Evolutionary conservation across 2,113 vertebrate species (phyloP).

Genomic region (Otocyon megalotis): DNA sequence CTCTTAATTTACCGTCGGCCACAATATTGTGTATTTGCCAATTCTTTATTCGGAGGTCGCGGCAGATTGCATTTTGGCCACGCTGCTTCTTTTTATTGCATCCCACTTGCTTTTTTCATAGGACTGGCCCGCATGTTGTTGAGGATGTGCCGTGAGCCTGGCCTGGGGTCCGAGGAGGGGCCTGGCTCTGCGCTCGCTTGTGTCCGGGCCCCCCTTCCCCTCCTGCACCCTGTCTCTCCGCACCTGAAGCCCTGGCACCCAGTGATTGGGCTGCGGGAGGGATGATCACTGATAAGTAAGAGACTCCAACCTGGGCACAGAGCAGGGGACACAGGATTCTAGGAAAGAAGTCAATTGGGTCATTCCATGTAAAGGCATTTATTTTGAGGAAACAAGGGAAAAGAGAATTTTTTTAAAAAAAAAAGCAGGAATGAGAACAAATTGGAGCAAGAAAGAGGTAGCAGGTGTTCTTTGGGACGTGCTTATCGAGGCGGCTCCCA

Average conservation of each 20-base stretch:
- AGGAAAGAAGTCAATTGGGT: background rate
- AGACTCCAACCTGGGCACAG: background rate
- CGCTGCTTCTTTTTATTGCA: background rate
- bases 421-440: background rate
- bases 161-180: too few relatives aligned
- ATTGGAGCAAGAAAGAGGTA: background rate
- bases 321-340: background rate
- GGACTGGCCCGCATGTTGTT: background rate
- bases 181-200: too few relatives aligned
- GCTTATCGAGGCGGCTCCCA: background rate
- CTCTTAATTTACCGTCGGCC: background rate
- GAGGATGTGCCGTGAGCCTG: background rate
- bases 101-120: background rate
- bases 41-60: background rate
- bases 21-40: background rate
- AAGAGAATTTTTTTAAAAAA: background rate
- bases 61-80: background rate
- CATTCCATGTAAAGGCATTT: background rate
- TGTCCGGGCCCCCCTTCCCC: too few relatives aligned
- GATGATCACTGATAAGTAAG: background rate
- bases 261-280: background rate
- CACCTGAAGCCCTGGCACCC: background rate
- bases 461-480: background rate
- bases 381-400: background rate
- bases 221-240: rapidly evolving